phyloP scores from a whole-genome alignment of 2,797 vertebrate species.

The Muraenolepis orangiensis region DNA sequence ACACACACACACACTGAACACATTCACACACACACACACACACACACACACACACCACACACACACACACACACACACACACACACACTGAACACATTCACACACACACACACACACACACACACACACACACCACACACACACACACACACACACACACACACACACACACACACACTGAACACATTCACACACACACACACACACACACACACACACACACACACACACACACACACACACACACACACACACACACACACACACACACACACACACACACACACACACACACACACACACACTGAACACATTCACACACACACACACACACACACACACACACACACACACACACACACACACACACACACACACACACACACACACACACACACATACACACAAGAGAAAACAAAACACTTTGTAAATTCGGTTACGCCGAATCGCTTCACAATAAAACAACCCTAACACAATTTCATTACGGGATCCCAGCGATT shows the following conservation, averaged over 20 bases:
- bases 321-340: neutral
- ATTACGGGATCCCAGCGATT: neutral
- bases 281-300: constrained; percentile 9
- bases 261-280: constrained; percentile 39
- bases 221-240: neutral
- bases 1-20: too few relatives aligned
- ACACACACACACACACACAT: neutral
- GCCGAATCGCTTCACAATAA: neutral
- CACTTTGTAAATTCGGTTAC: neutral
- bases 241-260: constrained; percentile 16
- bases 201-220: neutral
- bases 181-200: neutral
- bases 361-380: constrained; percentile 25
- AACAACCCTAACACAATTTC: neutral
- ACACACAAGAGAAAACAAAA: neutral
- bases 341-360: constrained; percentile 33
- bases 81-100: neutral
- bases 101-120: neutral
- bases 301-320: too few relatives aligned
- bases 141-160: neutral
- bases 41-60: too few relatives aligned
- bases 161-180: neutral
- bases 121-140: neutral
- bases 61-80: too few relatives aligned
- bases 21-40: too few relatives aligned